Base-by-base conservation (phyloP, 1,140 invertebrate species). In the Halotydeus destructor region DNA sequence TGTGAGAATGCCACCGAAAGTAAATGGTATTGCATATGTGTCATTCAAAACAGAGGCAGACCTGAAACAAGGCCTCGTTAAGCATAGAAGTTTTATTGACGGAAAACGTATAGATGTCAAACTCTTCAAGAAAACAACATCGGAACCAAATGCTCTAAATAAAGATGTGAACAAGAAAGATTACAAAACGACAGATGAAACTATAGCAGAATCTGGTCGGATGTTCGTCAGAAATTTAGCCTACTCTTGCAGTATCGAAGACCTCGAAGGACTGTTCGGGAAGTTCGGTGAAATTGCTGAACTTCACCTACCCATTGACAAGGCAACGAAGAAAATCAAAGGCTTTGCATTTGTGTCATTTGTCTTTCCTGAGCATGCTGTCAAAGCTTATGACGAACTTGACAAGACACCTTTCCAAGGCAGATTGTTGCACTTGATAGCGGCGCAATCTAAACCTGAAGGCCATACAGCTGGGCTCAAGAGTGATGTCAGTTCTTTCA, bases 221-320 rank as follows among this genome's bases (percentile, higher is more conserved):
- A 78, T 99, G 49, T 99, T 89, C 69, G 66, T 96, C 9, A 66
- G 94, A 48, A 99, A 99, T 68, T 63, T 99, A 14, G 61, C 83
- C 0, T 98, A 93, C 58, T 71, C 74, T 1, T 72, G 75, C 3
- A 88, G 74, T 1, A 86, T 96, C 63, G 75, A 82, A 47, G 82
- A 94, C 52, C 55, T 98, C 11, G 72, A 75, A 53, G 60, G 69
- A 48, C 49, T 86, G 0, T 97, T 98, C 68, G 69, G 75, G 57
- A 75, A 78, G 62, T 91, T 71, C 70, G 86, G 85, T 46, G 76
- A 78, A 4, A 44, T 97, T 19, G 69, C 78, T 6, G 89, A 98
- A 62, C 65, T 94, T 0, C 75, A 76, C 59, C 63, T 97, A 50
- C 88, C 93, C 0, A 69, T 98, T 40, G 91, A 97, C 59, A 68